Base-by-base conservation (phyloP, 2,113 vertebrate species). In the Gopherus evgoodei region DNA sequence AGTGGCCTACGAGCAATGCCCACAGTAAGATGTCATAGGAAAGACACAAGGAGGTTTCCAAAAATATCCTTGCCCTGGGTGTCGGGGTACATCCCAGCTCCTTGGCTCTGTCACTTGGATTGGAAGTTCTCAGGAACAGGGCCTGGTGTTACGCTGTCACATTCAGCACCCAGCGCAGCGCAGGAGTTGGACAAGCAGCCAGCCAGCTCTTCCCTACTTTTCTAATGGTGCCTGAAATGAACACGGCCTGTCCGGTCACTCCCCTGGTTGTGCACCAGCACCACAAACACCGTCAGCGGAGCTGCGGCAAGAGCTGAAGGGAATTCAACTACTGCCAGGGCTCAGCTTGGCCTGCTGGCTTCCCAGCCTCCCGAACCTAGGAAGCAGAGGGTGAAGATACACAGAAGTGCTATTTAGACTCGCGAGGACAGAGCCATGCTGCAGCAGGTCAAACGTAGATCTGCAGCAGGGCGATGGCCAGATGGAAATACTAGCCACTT, bases 151-250 rank as follows among this genome's bases (percentile, higher is more conserved):
- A 82, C 76, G 31, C 83, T 42, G 49, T 47, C 87, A 24, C 54
- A 80, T 0, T 0, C 56, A 57, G 52, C 83, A 54, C 87, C 86
- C 0, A 0, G 53, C 78, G 54, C 59, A 22, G 29, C 5, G 16
- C 49, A 19, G 31, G 27, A 10, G 47, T 53, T 90, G 90, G 22
- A 8, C 50, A 94, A 82, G 54, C 84, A 91, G 95, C 0, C 0
- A 42, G 22, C 42, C 91, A 49, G 31, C 79, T 47, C 75, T 85
- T 82, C 90, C 72, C 76, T 27, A 35, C 4, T 29, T 53, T 92
- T 84, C 54, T 42, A 79, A 0, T 35, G 52, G 44, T 27, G 81
- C 85, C 79, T 93, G 69, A 83, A 80, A 90, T 80, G 54, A 76
- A 35, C 19, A 82, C 11, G 50, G 54, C 38, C 47, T 25, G n/a